Base-by-base conservation (phyloP, 2,113 vertebrate species). In the Misgurnus mizolepis region DNA sequence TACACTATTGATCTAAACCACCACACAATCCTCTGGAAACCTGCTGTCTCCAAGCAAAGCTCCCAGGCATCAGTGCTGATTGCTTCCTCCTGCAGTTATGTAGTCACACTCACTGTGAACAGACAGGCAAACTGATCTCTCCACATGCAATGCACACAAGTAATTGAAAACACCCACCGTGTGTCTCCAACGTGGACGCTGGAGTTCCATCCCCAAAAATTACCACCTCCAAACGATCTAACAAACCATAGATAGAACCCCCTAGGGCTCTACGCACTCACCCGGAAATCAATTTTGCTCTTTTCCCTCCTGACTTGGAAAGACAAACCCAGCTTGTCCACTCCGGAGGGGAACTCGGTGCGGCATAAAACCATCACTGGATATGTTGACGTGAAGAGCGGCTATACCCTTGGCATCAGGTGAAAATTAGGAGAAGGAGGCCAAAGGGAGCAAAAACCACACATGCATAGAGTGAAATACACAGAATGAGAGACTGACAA, bases 161-260 rank as follows among this genome's bases (percentile, higher is more conserved):
- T 82, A 76, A 72, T 82, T 79, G 58, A 80, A 70, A 67, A 85
- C 77, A 76, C 41, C 40, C 41, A 43, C 27, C 27, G 41, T 75
- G 47, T 64, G 47, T 64, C 64, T 81, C 22, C 39, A 85, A 11
- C 74, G 62, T 17, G 15, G 67, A 9, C n/a, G 62, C 61, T 34
- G 27, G 67, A 27, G 61, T 18, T 70, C 53, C 62, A 45, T 60
- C 22, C 41, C 60, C 66, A 6, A 50, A 55, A 73, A 67, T 71
- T 22, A 66, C 68, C 15, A 5, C 67, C 62, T 47, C 65, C 17
- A 80, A 80, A 80, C 53, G 6, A 68, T 62, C 58, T 67, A 34
- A 65, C 71, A 76, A 80, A 80, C 69, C 82, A 77, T 3, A 55
- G 22, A 49, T 55, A 41, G 27, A 64, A 34, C 64, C n/a, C 55